Conservation (phyloP, 2,888 invertebrate genomes). For the Drosophila putrida region DNA sequence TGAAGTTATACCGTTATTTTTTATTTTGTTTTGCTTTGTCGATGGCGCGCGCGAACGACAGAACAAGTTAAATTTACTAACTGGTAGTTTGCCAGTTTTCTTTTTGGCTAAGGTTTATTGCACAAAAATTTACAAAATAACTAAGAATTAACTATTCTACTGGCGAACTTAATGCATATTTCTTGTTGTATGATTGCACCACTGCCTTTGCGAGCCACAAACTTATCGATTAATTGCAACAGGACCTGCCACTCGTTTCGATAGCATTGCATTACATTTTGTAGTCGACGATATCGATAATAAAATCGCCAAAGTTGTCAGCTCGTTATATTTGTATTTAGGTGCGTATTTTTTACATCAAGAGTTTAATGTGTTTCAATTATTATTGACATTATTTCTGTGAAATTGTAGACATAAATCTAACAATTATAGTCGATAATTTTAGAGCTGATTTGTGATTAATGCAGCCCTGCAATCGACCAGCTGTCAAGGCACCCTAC, state of each 20-base stretch:
- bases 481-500: constrained; percentile 62
- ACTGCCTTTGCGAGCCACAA: constrained; percentile 35
- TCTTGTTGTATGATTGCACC: constrained; percentile 62
- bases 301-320: background rate
- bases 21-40: constrained; percentile 14
- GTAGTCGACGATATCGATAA: background rate
- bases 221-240: constrained; percentile 47
- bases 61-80: constrained; percentile 33
- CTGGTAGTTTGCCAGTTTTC: constrained; percentile 27
- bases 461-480: constrained; percentile 45
- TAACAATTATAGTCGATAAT: constrained; percentile 1
- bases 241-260: constrained; percentile 32
- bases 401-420: background rate
- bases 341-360: too few relatives aligned
- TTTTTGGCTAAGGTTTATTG: constrained; percentile 73
- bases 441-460: background rate
- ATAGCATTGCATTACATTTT: background rate
- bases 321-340: too few relatives aligned
- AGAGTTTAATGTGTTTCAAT: background rate
- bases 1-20: constrained; percentile 58
- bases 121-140: constrained; percentile 72
- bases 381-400: background rate
- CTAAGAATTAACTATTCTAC: constrained; percentile 76
- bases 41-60: constrained; percentile 16
- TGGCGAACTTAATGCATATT: constrained; percentile 66